Conservation (phyloP, 2,888 invertebrate species). For the Ariolimax columbianus region DNA sequence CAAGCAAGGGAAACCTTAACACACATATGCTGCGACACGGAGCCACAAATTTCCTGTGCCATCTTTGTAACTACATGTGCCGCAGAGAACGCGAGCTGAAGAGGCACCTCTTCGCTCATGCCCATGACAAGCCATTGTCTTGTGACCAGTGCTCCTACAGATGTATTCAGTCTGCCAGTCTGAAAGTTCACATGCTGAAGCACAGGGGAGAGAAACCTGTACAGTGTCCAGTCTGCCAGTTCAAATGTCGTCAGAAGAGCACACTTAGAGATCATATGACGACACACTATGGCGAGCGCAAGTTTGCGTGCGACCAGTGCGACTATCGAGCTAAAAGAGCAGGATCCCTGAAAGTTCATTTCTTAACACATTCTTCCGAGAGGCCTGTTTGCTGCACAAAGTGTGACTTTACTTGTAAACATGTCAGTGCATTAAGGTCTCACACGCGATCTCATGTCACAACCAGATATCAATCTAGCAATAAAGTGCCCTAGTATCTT, state of each 20-base stretch:
- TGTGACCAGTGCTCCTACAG: slow-evolving; percentile 89
- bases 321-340: slow-evolving; percentile 25
- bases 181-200: slow-evolving; percentile 85
- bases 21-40: slow-evolving; percentile 86
- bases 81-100: slow-evolving; percentile 9
- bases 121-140: slow-evolving; percentile 27
- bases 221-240: neutral
- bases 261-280: slow-evolving; percentile 35
- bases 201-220: slow-evolving; percentile 41
- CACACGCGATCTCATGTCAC: slow-evolving; percentile 21
- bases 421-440: slow-evolving; percentile 23
- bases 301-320: slow-evolving; percentile 23
- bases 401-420: slow-evolving; percentile 40
- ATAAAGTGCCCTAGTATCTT: neutral
- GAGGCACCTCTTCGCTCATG: slow-evolving; percentile 24
- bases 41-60: slow-evolving; percentile 85
- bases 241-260: slow-evolving; percentile 38
- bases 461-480: neutral
- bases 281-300: slow-evolving; percentile 6
- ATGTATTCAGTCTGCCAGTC: slow-evolving; percentile 86
- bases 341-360: slow-evolving; percentile 23
- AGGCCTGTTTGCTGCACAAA: slow-evolving; percentile 11
- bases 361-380: slow-evolving; percentile 21
- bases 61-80: slow-evolving; percentile 36
- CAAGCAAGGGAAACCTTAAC: slow-evolving; percentile 84